Conservation (phyloP, 2,113 vertebrate genomes). For the Ornithorhynchus anatinus region DNA sequence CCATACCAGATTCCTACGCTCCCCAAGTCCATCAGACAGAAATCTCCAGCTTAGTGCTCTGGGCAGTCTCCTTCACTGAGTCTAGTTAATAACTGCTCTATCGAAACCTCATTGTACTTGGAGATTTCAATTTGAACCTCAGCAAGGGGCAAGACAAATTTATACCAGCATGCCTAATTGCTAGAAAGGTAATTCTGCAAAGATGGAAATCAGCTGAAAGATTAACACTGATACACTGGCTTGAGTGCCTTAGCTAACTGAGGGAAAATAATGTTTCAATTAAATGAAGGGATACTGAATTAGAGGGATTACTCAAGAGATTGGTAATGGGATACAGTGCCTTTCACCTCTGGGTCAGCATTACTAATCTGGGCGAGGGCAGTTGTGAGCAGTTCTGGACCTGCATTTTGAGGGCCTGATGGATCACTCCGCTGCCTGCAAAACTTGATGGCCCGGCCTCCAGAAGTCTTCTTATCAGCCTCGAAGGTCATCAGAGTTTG, state of each 20-base stretch:
- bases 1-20: constrained; percentile 3
- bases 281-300: constrained; percentile 61
- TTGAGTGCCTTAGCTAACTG: constrained; percentile 49
- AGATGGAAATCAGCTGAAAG: constrained; percentile 63
- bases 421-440: constrained; percentile 50
- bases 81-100: constrained; percentile 52
- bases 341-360: constrained; percentile 58
- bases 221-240: constrained; percentile 55
- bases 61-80: constrained; percentile 33
- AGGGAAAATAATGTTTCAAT: constrained; percentile 68
- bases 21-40: constrained; percentile 13
- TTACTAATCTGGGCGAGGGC: constrained; percentile 54
- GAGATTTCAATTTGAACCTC: constrained; percentile 50
- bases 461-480: constrained; percentile 25
- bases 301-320: constrained; percentile 58
- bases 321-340: constrained; percentile 59
- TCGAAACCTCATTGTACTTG: constrained; percentile 34
- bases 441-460: constrained; percentile 48
- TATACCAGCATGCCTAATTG: constrained; percentile 57
- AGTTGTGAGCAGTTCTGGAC: constrained; percentile 52
- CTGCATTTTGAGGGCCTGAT: constrained; percentile 50
- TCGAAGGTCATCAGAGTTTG: constrained; percentile 42
- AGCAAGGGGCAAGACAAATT: constrained; percentile 52
- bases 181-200: constrained; percentile 57
- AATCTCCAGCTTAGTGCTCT: constrained; percentile 20